Percentiles rank a stretch among this genome's conserved stretches.
phyloP scores from a whole-genome alignment of 37 sponge, comb jelly and placozoan genomes.

The Beroe forskalii region DNA sequence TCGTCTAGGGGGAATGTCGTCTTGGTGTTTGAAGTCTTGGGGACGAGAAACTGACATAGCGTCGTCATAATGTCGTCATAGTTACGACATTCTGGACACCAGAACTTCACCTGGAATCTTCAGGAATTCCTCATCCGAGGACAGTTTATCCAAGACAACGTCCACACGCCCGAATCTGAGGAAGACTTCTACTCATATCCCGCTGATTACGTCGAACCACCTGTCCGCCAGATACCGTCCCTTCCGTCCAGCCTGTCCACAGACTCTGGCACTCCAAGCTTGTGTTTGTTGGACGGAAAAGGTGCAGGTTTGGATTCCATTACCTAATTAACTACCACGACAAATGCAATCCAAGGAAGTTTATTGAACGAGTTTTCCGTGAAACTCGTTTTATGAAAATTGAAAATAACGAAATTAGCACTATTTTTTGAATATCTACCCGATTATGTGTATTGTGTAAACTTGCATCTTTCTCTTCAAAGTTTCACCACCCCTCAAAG shows the following conservation, averaged over 20 bases:
- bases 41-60: too few relatives aligned
- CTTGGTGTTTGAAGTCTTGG: too few relatives aligned
- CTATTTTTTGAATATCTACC: too few relatives aligned
- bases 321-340: slow-evolving; percentile 27
- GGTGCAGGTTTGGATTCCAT: not conserved
- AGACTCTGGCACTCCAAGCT: not conserved
- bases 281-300: not conserved
- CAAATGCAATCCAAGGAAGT: not conserved
- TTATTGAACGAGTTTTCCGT: too few relatives aligned
- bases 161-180: not conserved
- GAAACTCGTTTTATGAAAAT: too few relatives aligned
- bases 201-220: not conserved
- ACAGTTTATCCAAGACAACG: not conserved
- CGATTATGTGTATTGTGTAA: too few relatives aligned
- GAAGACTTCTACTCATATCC: not conserved
- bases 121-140: slow-evolving; percentile 51
- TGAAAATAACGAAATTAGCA: too few relatives aligned
- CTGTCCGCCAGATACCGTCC: not conserved
- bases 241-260: not conserved
- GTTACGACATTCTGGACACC: not conserved
- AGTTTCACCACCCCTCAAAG: too few relatives aligned
- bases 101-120: too few relatives aligned
- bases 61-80: not conserved
- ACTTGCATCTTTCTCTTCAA: too few relatives aligned
- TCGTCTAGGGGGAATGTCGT: too few relatives aligned